Evolutionary conservation across 2,113 vertebrate genomes (phyloP), one percentile per base, ranked within the genome.

Genomic region (Euleptes europaea): DNA sequence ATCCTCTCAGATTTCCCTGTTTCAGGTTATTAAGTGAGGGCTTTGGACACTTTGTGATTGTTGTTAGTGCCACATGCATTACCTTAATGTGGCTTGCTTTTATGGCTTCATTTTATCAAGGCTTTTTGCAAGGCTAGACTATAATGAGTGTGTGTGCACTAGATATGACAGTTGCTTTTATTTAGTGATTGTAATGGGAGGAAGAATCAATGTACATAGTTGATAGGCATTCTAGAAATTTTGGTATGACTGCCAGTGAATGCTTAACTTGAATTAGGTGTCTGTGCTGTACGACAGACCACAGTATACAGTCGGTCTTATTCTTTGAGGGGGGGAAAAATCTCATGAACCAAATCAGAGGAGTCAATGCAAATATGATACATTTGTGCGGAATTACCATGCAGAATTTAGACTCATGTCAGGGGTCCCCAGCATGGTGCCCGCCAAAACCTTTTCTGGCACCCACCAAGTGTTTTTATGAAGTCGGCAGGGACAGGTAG

Each of bases 1-100:
- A 75, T 83, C 89, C 42, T 8, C 67, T 93, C 85, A 88, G 47
- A 49, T n/a, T 86, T 78, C 57, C 51, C 88, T 54, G 54, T 54
- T 81, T 86, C 73, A 73, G 7, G 75, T 83, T 70, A 23, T 79
- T 40, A 84, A 40, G 83, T 60, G 49, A 11, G 9, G 65, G 51
- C 35, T 75, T 88, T 8, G 31, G 82, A 71, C 63, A 65, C 35
- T 1, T 33, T 63, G 23, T 65, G 40, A 7, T 35, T 71, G 42
- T 57, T 47, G 75, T 12, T 0, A 31, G 14, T 40, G 74, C 49
- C 28, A 60, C 72, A n/a, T n/a, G 84, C 81, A 67, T 28, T 2
- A 5, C 6, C 26, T n/a, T 42, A 3, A 5, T 0, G 13, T 38
- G 82, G 5, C 67, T 40, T 21, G 42, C 60, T n/a, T 72, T 82